Base-by-base conservation (phyloP, 2,888 invertebrate species). In the Cosmia pyralina region DNA sequence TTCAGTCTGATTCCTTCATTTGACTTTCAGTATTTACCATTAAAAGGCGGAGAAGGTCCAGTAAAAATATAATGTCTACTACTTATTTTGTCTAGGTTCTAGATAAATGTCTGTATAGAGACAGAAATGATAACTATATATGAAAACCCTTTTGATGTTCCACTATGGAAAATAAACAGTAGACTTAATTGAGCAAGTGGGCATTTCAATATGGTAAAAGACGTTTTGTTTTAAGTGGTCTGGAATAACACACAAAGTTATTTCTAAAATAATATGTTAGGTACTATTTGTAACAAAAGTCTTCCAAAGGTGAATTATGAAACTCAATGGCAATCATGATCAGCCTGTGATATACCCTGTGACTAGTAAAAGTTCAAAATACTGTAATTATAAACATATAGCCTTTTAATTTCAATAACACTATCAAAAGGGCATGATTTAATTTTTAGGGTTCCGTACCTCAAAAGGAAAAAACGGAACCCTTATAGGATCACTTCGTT, bases 21-120 rank as follows among this genome's bases (percentile, higher is more conserved):
- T 69, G n/a, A 52, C 52, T 48, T 75, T 75, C n/a, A 8, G 22
- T 53, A 53, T 53, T 59, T 60, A 59, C 13, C 15, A 74, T 59
- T 63, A 46, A n/a, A n/a, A 17, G 4, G 8, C 22, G 17, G 7
- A 38, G 11, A 59, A 76, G 46, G 69, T 64, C 59, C 59, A 75
- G 17, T 13, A 59, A 63, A 69, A 50, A 52, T 57, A 52, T 46
- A 19, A 67, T 28, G 11, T 62, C 13, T 65, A n/a, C 7, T 4
- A 48, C 34, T 67, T 53, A 28, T 53, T 53, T 28, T 28, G 5
- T 19, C 38, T 48, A 48, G 2, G 13, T 50, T 60, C 15, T 60
- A 19, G 13, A 50, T 46, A 3, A 53, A 44, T 64, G 38, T 58
- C 17, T 53, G 41, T 4, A 28, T 44, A 74, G 5, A 63, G 10